Percentiles rank a stretch among this genome's conserved stretches.
Evolutionary conservation across 2,888 invertebrate species (phyloP).

Genomic region (Beris morrisii): DNA sequence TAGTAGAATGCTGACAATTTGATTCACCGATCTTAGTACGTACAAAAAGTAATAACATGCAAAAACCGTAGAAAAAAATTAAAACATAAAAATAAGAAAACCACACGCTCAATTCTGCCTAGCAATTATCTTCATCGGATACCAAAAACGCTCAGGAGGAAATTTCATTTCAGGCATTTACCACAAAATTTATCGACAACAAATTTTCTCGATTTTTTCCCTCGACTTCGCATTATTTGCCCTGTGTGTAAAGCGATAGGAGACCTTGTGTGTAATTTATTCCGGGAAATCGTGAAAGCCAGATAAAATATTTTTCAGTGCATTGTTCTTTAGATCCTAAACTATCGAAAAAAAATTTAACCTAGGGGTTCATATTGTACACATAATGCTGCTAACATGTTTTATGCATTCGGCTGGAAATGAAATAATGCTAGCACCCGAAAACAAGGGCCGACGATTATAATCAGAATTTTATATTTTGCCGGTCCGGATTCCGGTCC

Average conservation of each 20-base stretch:
- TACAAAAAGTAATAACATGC: neutral
- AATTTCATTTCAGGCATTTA: conserved; percentile 22
- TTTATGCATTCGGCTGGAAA: conserved; percentile 22
- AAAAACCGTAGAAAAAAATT: conserved; percentile 1
- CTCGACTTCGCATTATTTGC: neutral
- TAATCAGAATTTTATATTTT: no score
- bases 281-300: conserved; percentile 32
- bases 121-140: conserved; percentile 30
- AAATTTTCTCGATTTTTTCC: conserved; percentile 5
- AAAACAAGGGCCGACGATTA: neutral
- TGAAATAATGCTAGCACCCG: conserved; percentile 14
- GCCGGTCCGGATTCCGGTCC: no score
- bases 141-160: conserved; percentile 15
- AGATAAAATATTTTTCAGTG: conserved; percentile 29
- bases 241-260: conserved; percentile 10
- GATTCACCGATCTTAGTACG: neutral
- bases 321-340: conserved; percentile 26
- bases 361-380: no score
- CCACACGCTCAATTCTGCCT: neutral
- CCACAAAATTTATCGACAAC: conserved; percentile 28
- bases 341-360: no score
- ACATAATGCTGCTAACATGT: conserved; percentile 15
- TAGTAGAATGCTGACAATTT: conserved; percentile 6
- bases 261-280: conserved; percentile 26
- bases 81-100: neutral